Percentiles rank a stretch among this genome's conserved stretches.
Conservation (phyloP, 2,113 vertebrate species). For the Sorex araneus region DNA sequence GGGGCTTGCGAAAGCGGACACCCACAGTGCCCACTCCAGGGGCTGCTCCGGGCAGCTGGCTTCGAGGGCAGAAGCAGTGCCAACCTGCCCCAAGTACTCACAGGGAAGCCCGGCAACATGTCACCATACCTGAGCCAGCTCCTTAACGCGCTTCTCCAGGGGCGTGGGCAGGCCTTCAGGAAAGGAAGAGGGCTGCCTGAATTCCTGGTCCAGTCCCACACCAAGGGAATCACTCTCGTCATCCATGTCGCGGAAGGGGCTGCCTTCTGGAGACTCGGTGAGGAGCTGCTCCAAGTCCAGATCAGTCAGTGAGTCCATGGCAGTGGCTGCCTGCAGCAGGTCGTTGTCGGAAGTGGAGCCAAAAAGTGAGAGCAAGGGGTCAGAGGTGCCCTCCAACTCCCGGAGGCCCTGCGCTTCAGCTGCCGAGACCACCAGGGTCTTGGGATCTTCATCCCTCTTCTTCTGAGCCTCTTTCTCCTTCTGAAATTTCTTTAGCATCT, state of each 20-base stretch:
- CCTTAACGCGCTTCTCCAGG: constrained; percentile 92
- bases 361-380: constrained; percentile 92
- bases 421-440: constrained; percentile 46
- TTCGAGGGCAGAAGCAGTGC: background rate
- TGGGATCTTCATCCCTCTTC: constrained; percentile 86
- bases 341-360: constrained; percentile 92
- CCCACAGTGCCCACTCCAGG: background rate
- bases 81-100: constrained; percentile 56
- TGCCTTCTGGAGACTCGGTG: constrained; percentile 87
- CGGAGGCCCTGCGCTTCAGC: constrained; percentile 76
- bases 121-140: constrained; percentile 91
- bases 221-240: constrained; percentile 86
- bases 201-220: constrained; percentile 85
- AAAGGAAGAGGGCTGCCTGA: constrained; percentile 88
- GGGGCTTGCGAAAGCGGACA: background rate
- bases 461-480: constrained; percentile 94
- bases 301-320: constrained; percentile 91
- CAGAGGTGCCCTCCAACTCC: constrained; percentile 86
- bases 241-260: constrained; percentile 88
- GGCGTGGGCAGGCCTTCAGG: constrained; percentile 92
- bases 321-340: constrained; percentile 93
- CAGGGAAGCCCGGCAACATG: constrained; percentile 60
- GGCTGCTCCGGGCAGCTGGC: constrained; percentile 1
- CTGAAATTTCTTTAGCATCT: constrained; percentile 96
- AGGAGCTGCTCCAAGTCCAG: constrained; percentile 93